phyloP scores from a whole-genome alignment of 2,888 invertebrate genomes.

The Pharmacophagus antenor region DNA sequence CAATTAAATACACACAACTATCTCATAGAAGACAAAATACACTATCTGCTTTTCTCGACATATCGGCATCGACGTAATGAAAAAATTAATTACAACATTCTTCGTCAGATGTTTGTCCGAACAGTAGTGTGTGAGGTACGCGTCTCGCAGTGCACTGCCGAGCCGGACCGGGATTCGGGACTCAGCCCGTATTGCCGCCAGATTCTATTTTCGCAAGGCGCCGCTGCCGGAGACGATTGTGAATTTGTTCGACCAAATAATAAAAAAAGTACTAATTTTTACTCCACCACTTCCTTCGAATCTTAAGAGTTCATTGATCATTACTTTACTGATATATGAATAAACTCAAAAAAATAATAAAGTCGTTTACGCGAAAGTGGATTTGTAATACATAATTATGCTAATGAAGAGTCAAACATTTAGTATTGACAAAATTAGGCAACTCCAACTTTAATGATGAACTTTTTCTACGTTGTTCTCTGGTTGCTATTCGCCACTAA shows the following conservation, averaged over 20 bases:
- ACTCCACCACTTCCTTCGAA: constrained; percentile 18
- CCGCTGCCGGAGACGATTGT: constrained; percentile 69
- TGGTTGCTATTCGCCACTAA: too few relatives aligned
- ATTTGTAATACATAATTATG: too few relatives aligned
- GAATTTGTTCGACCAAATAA: constrained; percentile 60
- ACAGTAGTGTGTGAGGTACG: constrained; percentile 60
- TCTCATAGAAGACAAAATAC: constrained; percentile 34
- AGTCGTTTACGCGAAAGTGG: background rate
- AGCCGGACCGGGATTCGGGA: constrained; percentile 65
- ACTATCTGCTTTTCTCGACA: constrained; percentile 34
- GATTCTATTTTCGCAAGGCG: constrained; percentile 80
- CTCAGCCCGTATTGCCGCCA: constrained; percentile 71
- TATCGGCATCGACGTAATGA: constrained; percentile 1
- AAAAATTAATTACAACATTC: constrained; percentile 1
- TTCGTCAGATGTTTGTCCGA: constrained; percentile 32
- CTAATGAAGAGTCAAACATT: too few relatives aligned
- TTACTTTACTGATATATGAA: background rate
- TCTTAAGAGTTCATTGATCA: background rate
- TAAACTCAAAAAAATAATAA: background rate
- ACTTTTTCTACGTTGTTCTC: too few relatives aligned
- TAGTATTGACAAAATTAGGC: too few relatives aligned
- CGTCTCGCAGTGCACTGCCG: constrained; percentile 67
- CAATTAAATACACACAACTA: constrained; percentile 39
- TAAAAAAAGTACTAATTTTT: constrained; percentile 59
- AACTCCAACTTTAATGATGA: too few relatives aligned